These are phyloP conservation scores for Somateria mollissima DNA, from an alignment of 2,797 vertebrate species.

Conservation along the genomic window DNA sequence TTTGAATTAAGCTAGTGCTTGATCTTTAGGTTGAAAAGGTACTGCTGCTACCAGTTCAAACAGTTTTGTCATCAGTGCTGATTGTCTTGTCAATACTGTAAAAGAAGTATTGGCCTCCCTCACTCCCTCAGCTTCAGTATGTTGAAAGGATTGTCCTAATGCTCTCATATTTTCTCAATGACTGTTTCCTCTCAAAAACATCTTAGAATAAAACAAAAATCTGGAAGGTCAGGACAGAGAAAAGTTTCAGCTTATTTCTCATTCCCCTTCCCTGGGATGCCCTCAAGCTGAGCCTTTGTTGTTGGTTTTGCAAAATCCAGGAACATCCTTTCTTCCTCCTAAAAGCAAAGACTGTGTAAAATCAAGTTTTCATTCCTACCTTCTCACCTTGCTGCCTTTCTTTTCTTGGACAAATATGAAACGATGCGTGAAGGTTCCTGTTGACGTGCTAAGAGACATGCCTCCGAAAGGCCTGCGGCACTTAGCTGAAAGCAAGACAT, in stretches of 20 bases:
- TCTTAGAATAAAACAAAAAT: background rate
- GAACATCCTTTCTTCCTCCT: background rate
- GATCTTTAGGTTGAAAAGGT: background rate
- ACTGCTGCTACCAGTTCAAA: background rate
- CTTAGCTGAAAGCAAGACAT: background rate
- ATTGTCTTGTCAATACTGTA: background rate
- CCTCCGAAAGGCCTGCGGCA: background rate
- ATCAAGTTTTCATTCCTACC: background rate
- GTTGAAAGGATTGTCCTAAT: background rate
- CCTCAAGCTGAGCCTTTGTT: background rate
- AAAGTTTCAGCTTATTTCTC: background rate
- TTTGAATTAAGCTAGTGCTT: background rate
- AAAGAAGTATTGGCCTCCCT: background rate
- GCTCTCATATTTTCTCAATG: background rate
- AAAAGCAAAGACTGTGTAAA: background rate
- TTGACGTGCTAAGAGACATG: rapidly evolving
- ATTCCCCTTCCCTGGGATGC: background rate
- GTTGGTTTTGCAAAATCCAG: background rate
- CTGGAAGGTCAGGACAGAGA: background rate
- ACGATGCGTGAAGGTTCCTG: background rate
- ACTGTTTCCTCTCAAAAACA: background rate
- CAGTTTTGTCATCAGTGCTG: background rate
- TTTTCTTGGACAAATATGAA: background rate
- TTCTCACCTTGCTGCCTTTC: background rate
- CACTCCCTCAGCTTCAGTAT: background rate